Percentiles rank a stretch among this genome's conserved stretches.
phyloP scores from a whole-genome alignment of 2,888 invertebrate genomes.

The Heliconius ethilla region DNA sequence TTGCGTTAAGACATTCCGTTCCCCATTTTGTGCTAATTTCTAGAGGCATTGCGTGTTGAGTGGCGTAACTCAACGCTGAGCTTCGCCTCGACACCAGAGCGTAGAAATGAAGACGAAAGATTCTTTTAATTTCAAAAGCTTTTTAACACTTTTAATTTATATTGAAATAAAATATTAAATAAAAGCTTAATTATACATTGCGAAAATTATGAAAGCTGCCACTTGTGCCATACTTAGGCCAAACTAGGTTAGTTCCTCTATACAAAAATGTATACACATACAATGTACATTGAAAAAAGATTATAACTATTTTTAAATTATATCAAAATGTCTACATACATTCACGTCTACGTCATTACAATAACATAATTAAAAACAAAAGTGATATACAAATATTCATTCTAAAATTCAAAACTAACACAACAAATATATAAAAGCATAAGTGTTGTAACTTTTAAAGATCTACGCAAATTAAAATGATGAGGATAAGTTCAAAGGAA shows the following conservation, averaged over 20 bases:
- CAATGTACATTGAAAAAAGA: background rate
- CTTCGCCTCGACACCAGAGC: too few species aligned
- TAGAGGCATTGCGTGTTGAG: too few species aligned
- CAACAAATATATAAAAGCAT: background rate
- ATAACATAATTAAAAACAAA: background rate
- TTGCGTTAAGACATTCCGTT: too few species aligned
- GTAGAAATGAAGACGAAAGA: too few species aligned
- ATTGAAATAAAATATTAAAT: background rate
- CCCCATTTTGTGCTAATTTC: too few species aligned
- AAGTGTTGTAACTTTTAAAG: conserved; percentile 16
- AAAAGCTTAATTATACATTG: conserved; percentile 13
- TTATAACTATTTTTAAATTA: background rate
- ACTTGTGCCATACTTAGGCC: conserved; percentile 9
- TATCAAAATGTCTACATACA: background rate
- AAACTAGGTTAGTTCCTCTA: conserved; percentile 14
- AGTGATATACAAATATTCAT: background rate
- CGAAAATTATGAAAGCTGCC: conserved; percentile 1
- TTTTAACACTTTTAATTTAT: conserved; percentile 2
- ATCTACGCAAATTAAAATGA: conserved; percentile 21
- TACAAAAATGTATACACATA: conserved; percentile 10
- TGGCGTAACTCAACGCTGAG: too few species aligned
- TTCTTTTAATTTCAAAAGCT: background rate
- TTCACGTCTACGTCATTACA: background rate
- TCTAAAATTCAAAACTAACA: background rate
- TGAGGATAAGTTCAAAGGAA: conserved; percentile 24